A percentile compares a stretch with the other conserved stretches of the same genome.
Evolutionary conservation across 2,888 invertebrate species (phyloP).

Genomic region (Agelastica alni): DNA sequence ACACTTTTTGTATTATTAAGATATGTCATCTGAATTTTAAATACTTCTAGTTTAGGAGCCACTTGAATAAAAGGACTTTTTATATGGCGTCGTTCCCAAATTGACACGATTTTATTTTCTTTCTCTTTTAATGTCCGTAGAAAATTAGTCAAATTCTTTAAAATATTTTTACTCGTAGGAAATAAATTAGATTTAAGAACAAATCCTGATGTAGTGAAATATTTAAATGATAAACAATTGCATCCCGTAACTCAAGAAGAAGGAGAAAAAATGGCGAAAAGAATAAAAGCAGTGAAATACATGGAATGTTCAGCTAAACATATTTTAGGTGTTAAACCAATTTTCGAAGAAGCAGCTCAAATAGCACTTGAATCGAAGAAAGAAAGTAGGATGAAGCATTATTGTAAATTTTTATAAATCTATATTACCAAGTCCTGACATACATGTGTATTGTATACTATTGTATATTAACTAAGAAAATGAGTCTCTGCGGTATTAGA

Average conservation of each 20-base stretch:
- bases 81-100: too few species aligned
- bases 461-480: too few species aligned
- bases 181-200: slow-evolving; percentile 62
- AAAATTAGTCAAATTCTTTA: not conserved
- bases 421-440: too few species aligned
- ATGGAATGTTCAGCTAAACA: slow-evolving; percentile 68
- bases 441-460: too few species aligned
- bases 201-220: slow-evolving; percentile 53
- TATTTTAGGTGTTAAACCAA: slow-evolving; percentile 64
- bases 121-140: too few species aligned
- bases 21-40: too few species aligned
- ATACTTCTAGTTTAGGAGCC: too few species aligned
- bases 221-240: slow-evolving; percentile 58
- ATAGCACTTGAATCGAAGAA: slow-evolving; percentile 28
- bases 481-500: too few species aligned
- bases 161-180: slow-evolving; percentile 54
- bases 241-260: slow-evolving; percentile 60
- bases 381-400: slow-evolving; percentile 12
- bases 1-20: too few species aligned
- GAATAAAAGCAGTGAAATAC: slow-evolving; percentile 63
- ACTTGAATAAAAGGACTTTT: too few species aligned
- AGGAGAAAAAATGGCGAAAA: slow-evolving; percentile 61
- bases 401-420: slow-evolving; percentile 16
- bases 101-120: too few species aligned
- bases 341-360: slow-evolving; percentile 65